Evolutionary conservation across 2,888 invertebrate genomes (phyloP), one percentile per base, ranked within the genome.

Genomic region (Vanessa cardui): DNA sequence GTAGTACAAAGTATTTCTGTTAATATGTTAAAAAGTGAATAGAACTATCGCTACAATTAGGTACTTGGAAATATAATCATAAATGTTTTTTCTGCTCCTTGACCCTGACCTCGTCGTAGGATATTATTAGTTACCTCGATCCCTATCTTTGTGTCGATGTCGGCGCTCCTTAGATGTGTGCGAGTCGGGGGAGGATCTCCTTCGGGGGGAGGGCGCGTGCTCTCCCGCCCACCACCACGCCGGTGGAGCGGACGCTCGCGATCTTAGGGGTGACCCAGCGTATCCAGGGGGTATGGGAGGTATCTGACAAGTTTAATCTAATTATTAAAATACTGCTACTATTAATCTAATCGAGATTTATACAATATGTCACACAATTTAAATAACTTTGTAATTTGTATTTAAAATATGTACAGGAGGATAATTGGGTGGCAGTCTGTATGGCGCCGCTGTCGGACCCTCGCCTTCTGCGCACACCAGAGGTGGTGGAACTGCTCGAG

Each of bases 181-280:
- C 58, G 90, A 89, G 62, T 90, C 90, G 0, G 89, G 90, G 71
- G 90, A 89, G 21, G 90, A 88, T 73, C 87, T 86, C 50, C 87
- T 83, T n/a, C 88, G 85, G 49, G 81, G 82, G 2, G 83, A 71
- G 66, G 71, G 50, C 61, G 60, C 71, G 52, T 62, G 64, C 63
- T 70, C 73, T 58, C 64, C 72, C 60, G 67, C 70, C 78, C 77
- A 78, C 75, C 78, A 78, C 77, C 76, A 77, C n/a, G 88, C 83
- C 16, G 91, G 89, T 31, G 88, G 89, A 31, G 86, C 84, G 5
- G 90, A 87, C 46, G 86, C 85, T 45, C 88, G 87, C 12, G 79
- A 67, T 2, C 89, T 81, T 62, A 89, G 78, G 21, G 84, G 83
- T 0, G 88, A 82, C 39, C 75, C 77, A 52, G 73, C 62, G 74